Conservation (phyloP, 2,888 invertebrate species). For the Syrphus vitripennis region DNA sequence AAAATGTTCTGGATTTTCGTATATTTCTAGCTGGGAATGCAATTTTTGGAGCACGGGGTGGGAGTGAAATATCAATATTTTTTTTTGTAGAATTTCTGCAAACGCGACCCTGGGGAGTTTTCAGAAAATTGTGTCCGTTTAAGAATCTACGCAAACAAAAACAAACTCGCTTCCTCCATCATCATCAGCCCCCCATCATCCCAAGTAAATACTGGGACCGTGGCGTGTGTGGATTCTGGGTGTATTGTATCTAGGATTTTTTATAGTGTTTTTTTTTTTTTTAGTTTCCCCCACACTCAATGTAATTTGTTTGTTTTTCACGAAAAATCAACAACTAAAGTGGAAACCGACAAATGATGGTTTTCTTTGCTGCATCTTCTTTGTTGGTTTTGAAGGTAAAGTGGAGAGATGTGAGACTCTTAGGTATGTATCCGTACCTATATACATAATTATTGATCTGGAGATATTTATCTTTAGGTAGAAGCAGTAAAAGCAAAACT, state of each 20-base stretch:
- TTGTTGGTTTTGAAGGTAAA: not conserved
- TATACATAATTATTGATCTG: not conserved
- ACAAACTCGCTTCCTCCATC: not conserved
- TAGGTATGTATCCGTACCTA: not conserved
- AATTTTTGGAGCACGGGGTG: not conserved
- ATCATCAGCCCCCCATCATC: not conserved
- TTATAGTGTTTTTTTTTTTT: not conserved
- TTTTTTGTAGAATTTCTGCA: not conserved
- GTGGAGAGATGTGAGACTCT: not conserved
- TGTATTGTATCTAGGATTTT: not conserved
- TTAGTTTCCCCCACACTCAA: not conserved
- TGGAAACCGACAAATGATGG: slow-evolving; percentile 66
- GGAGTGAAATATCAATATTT: not conserved
- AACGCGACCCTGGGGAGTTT: slow-evolving; percentile 52
- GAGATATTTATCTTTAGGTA: not conserved
- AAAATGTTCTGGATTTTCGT: slow-evolving; percentile 31
- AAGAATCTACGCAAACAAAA: slow-evolving; percentile 63
- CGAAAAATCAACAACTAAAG: slow-evolving; percentile 70
- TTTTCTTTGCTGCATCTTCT: slow-evolving; percentile 33
- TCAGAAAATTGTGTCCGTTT: slow-evolving; percentile 59
- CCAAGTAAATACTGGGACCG: not conserved
- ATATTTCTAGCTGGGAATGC: slow-evolving; percentile 10
- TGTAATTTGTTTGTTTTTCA: slow-evolving; percentile 68
- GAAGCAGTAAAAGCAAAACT: not conserved
- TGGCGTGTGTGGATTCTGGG: not conserved